Evolutionary conservation across 2,888 invertebrate genomes (phyloP), one percentile per base, ranked within the genome.

Genomic region (Anarsia innoxiella): DNA sequence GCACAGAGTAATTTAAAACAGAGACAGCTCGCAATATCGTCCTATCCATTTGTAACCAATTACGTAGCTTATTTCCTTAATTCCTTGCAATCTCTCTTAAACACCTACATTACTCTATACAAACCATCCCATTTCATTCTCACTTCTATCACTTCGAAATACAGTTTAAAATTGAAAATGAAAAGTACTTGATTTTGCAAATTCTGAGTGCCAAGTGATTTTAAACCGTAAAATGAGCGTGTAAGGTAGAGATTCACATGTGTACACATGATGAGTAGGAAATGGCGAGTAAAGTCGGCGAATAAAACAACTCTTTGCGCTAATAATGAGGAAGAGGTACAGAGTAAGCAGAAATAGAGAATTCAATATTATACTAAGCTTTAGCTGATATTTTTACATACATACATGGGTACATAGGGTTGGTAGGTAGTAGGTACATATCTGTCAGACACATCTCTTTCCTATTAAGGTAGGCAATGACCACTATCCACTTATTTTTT

Each of bases 231-330:
- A 6, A 65, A 68, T 69, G 71, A 70, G 70, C 56, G 64, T 61
- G 64, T 61, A 77, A 74, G 75, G 74, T 79, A 75, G 82, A 82
- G 82, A 83, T 82, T 83, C 75, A 82, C 76, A 62, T 59, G 67
- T 75, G 76, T 79, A 82, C 77, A 77, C 72, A 63, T 73, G 69
- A 49, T 59, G 71, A n/a, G n/a, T n/a, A n/a, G n/a, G n/a, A n/a
- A n/a, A n/a, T n/a, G n/a, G n/a, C n/a, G n/a, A n/a, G n/a, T n/a
- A n/a, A n/a, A n/a, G n/a, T n/a, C n/a, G n/a, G n/a, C n/a, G 71
- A 78, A 78, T 80, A 82, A 82, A 83, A 83, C 83, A 83, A 83
- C 82, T 77, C 82, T 77, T 78, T 69, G 75, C 75, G 70, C 70
- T 79, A 71, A 79, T 83, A 82, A 83, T 83, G 82, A 83, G 79